Percentiles rank a stretch among this genome's conserved stretches.
phyloP scores from a whole-genome alignment of 2,113 vertebrate genomes.

The Tragulus kanchil region DNA sequence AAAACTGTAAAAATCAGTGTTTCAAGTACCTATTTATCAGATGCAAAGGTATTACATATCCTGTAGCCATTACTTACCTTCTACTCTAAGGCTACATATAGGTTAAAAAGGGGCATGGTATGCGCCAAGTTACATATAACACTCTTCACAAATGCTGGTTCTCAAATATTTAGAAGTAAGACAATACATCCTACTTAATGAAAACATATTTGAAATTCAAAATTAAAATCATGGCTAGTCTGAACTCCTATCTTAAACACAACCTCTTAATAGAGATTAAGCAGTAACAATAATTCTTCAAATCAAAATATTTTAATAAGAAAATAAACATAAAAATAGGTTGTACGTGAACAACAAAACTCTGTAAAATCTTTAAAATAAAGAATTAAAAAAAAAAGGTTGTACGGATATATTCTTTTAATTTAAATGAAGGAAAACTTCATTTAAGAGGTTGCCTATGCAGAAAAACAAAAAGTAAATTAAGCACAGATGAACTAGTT shows the following conservation, averaged over 20 bases:
- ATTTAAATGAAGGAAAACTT: neutral
- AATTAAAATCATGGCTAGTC: conserved; percentile 39
- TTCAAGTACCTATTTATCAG: neutral
- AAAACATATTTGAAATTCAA: conserved; percentile 60
- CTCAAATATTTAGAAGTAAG: neutral
- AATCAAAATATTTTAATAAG: conserved; percentile 44
- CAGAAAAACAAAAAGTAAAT: neutral
- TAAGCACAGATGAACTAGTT: neutral
- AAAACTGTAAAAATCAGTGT: neutral
- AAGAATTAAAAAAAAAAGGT: neutral
- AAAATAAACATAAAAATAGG: conserved; percentile 36
- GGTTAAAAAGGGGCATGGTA: neutral
- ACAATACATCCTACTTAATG: conserved; percentile 58
- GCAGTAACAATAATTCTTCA: conserved; percentile 50
- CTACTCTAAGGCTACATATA: neutral
- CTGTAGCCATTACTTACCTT: neutral
- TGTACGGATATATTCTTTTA: neutral
- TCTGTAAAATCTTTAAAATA: too few relatives aligned
- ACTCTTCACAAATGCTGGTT: neutral
- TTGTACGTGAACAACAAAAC: too few relatives aligned
- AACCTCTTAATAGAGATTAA: conserved; percentile 27
- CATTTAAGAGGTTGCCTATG: conserved; percentile 11
- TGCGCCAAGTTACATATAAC: neutral
- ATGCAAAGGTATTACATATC: neutral
- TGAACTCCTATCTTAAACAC: conserved; percentile 7